phyloP scores from a whole-genome alignment of 2,113 vertebrate genomes.

The Mesoclemmys tuberculata region DNA sequence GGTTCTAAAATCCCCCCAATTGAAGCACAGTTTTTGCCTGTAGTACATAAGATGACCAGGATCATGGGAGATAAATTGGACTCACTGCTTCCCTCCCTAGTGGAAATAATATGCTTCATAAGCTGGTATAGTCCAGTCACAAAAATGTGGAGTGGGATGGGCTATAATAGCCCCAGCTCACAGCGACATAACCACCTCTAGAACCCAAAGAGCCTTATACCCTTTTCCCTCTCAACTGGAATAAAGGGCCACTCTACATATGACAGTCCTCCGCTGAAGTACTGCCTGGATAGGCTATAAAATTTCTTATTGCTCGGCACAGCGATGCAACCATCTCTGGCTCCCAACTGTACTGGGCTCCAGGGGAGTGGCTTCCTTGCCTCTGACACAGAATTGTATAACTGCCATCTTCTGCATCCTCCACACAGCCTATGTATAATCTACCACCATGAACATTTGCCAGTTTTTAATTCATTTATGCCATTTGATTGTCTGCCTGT shows the following conservation, averaged over 20 bases:
- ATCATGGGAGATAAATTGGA: neutral
- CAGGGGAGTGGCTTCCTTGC: neutral
- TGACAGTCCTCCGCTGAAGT: rapidly evolving
- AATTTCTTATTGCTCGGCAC: rapidly evolving
- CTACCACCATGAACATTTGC: conserved; percentile 15
- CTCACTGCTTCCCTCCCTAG: neutral
- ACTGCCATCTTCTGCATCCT: neutral
- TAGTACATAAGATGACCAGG: no score
- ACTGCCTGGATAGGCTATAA: rapidly evolving
- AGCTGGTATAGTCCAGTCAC: neutral
- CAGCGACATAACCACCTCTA: neutral
- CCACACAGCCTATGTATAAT: neutral
- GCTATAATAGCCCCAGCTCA: neutral
- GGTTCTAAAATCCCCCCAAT: no score
- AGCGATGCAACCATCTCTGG: neutral
- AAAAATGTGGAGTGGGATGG: neutral
- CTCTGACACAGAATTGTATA: neutral
- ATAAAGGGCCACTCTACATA: neutral
- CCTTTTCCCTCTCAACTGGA: neutral
- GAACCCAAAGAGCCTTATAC: neutral
- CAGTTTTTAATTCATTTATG: conserved; percentile 43
- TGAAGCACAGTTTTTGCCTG: no score
- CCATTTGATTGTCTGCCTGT: conserved; percentile 14
- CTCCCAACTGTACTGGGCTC: neutral
- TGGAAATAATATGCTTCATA: neutral